Evolutionary conservation across 2,888 invertebrate genomes (phyloP), one percentile per base, ranked within the genome.

Genomic region (Neoascia interrupta): DNA sequence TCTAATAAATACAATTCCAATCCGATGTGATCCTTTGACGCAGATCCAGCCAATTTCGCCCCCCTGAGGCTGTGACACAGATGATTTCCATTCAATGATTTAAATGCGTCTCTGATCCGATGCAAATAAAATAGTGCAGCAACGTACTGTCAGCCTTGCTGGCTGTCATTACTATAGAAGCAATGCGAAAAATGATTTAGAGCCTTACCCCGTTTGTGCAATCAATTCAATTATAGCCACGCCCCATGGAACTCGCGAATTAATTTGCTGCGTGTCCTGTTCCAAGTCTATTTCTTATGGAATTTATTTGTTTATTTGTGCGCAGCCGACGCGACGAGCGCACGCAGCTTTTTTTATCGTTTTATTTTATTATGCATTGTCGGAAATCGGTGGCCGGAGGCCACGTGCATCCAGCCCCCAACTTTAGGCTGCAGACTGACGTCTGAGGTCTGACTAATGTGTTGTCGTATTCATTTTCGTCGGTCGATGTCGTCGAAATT

Each of bases 201-300:
- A 56, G 43, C 41, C 51, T 54, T 23, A 73, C 73, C 73, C 28
- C 79, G 61, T 79, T 79, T 73, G 79, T 73, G 79, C 73, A 79
- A 73, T 79, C 73, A 72, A 79, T 79, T 79, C 79, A 79, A 79
- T 73, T 79, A 66, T 68, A 37, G 66, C 19, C 79, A 79, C 79
- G 73, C 79, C 79, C 64, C 72, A 16, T n/a, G 73, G 61, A 73
- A 73, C 66, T 73, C 37, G 51, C 60, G 79, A 70, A 76, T 76
- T 76, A 76, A 76, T 76, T 76, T 76, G 76, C 76, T 5, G 31
- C 8, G n/a, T 31, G 2, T 31, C 8, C 8, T 5, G 5, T 5
- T 26, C 8, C 8, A 31, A n/a, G n/a, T 31, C 10, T 31, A 31
- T 31, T 6, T 3, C 31, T 3, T 5, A 6, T 31, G 31, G 3